Evolutionary conservation across 2,888 invertebrate species (phyloP).

Genomic region (Diploptera punctata): DNA sequence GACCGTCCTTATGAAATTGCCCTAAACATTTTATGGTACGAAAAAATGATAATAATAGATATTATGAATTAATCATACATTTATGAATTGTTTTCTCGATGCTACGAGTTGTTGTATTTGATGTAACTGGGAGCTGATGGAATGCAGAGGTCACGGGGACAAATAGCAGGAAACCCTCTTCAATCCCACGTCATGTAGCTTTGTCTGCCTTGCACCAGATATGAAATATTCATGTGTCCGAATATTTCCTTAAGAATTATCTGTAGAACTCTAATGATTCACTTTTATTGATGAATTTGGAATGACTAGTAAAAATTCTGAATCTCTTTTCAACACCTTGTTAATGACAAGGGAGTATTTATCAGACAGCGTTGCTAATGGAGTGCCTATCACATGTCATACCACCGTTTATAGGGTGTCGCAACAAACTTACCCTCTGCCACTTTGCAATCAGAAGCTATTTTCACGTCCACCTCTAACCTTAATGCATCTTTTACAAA

Average conservation of each 20-base stretch:
- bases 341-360: not conserved
- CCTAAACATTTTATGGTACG: too few relatives aligned
- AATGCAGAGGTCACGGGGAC: not conserved
- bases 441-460: too few relatives aligned
- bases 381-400: not conserved
- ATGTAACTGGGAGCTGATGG: not conserved
- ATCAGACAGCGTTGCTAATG: slow-evolving; percentile 3
- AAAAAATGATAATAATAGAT: too few relatives aligned
- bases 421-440: not conserved
- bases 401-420: not conserved
- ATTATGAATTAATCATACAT: too few relatives aligned
- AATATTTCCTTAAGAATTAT: not conserved
- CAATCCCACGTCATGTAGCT: slow-evolving; percentile 7
- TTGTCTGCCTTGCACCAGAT: slow-evolving; percentile 48
- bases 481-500: too few relatives aligned
- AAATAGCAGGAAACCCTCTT: slow-evolving; percentile 19
- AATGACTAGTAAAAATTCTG: not conserved
- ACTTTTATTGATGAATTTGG: not conserved
- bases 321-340: not conserved
- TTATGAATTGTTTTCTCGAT: too few relatives aligned
- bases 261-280: not conserved
- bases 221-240: slow-evolving; percentile 53
- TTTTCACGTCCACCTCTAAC: too few relatives aligned
- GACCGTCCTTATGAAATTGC: too few relatives aligned
- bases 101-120: not conserved